Conservation (phyloP, 2,888 invertebrate genomes). For the Octonoba sinensis region DNA sequence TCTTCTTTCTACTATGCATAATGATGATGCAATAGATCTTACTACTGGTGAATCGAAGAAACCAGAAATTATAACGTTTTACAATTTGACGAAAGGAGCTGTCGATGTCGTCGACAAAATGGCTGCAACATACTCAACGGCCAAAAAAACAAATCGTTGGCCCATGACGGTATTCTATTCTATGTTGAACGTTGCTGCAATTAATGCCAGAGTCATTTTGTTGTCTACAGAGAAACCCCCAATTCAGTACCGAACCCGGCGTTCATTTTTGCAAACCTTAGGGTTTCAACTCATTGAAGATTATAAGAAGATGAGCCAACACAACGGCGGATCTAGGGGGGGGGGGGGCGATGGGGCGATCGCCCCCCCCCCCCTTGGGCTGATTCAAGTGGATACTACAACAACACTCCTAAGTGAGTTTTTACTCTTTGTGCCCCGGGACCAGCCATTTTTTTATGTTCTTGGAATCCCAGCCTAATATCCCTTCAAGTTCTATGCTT, state of each 20-base stretch:
- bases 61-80: slow-evolving; percentile 7
- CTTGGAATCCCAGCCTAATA: too few relatives aligned
- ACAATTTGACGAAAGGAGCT: not conserved
- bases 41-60: not conserved
- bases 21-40: not conserved
- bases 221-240: not conserved
- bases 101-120: slow-evolving; percentile 2
- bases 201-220: slow-evolving; percentile 7
- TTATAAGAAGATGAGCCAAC: not conserved
- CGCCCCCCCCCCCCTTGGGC: too few relatives aligned
- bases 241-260: not conserved
- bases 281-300: too few relatives aligned
- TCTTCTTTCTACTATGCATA: slow-evolving; percentile 10
- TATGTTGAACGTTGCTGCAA: slow-evolving; percentile 9
- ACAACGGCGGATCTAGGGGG: too few relatives aligned
- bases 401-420: too few relatives aligned
- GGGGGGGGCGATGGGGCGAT: too few relatives aligned
- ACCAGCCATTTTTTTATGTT: too few relatives aligned
- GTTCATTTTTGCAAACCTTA: not conserved
- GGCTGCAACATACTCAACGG: slow-evolving; percentile 7
- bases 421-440: too few relatives aligned
- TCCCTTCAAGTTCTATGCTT: too few relatives aligned
- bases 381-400: too few relatives aligned
- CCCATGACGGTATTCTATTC: slow-evolving; percentile 16
- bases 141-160: slow-evolving; percentile 4